A percentile compares a stretch with the other conserved stretches of the same genome.
phyloP scores from a whole-genome alignment of 2,888 invertebrate species.

The Ariolimax columbianus region DNA sequence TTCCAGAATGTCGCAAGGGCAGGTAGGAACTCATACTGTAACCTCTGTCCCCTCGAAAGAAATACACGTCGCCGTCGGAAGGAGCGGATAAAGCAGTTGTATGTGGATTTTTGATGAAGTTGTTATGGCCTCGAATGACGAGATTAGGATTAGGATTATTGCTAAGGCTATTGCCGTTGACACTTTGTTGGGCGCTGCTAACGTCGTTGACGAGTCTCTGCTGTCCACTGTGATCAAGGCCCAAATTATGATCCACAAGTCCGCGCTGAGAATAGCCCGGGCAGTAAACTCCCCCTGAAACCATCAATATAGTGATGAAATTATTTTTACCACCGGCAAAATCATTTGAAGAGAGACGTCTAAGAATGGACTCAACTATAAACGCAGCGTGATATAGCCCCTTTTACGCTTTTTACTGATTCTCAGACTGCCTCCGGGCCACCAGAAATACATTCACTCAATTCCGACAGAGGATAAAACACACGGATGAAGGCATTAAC shows the following conservation, averaged over 20 bases:
- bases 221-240: slow-evolving; percentile 19
- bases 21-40: slow-evolving; percentile 72
- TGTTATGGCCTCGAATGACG: slow-evolving; percentile 6
- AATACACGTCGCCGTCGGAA: neutral
- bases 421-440: slow-evolving; percentile 10
- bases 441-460: slow-evolving; percentile 34
- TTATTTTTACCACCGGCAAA: slow-evolving; percentile 56
- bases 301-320: slow-evolving; percentile 55
- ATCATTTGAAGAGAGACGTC: slow-evolving; percentile 52
- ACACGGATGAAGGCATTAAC: slow-evolving; percentile 23
- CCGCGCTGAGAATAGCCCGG: slow-evolving; percentile 41
- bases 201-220: slow-evolving; percentile 24
- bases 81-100: neutral
- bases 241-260: slow-evolving; percentile 38
- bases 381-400: slow-evolving; percentile 44
- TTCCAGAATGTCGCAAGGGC: slow-evolving; percentile 69
- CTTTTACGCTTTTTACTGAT: slow-evolving; percentile 37
- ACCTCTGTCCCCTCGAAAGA: slow-evolving; percentile 21
- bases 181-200: slow-evolving; percentile 16
- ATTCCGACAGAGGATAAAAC: slow-evolving; percentile 42
- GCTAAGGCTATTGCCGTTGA: slow-evolving; percentile 19
- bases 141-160: slow-evolving; percentile 37
- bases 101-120: slow-evolving; percentile 25
- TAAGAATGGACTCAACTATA: slow-evolving; percentile 48
- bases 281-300: slow-evolving; percentile 51